Base-by-base conservation (phyloP, 2,797 vertebrate genomes). In the Odontamblyopus lacepedii region DNA sequence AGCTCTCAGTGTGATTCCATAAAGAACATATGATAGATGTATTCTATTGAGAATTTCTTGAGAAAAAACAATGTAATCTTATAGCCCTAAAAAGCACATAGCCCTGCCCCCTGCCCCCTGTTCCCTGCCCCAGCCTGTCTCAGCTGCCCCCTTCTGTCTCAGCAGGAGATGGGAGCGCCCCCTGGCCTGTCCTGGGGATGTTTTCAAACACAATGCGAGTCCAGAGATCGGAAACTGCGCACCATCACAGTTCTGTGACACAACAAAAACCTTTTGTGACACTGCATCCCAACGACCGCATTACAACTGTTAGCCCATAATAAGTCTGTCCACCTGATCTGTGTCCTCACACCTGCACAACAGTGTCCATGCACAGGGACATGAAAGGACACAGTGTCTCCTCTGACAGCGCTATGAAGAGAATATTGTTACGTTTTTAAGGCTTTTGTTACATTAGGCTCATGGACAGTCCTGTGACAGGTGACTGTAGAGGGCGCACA, bases 241-340 rank as follows among this genome's bases (percentile, higher is more conserved):
- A 70, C 67, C 56, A 23, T 78, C 64, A 50, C 59, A 60, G 55
- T 69, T 72, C 18, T 71, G 1, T 79, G 79, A 75, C 77, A 82
- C 74, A 53, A 79, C 76, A 80, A 80, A 73, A 72, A 74, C 71
- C 70, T 57, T 83, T 77, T 78, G 73, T 81, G 53, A 71, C 63
- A 71, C 50, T 19, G 60, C 71, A 63, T 59, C 70, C 38, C 26
- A 32, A 63, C 65, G 76, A 70, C 69, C 67, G 35, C 65, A 68
- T 60, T 60, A n/a, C 38, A 27, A 72, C 74, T 80, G 26, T 51
- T 66, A 63, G 62, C 68, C 38, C 63, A 74, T 79, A 68, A 55
- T 51, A 74, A 15, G 48, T 57, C 29, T 48, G 26, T 65, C 57
- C 72, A 56, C 64, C 65, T 44, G 70, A 77, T 79, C 75, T 57